Evolutionary conservation across 2,113 vertebrate genomes (phyloP), one percentile per base, ranked within the genome.

Genomic region (Leucosticte australis): DNA sequence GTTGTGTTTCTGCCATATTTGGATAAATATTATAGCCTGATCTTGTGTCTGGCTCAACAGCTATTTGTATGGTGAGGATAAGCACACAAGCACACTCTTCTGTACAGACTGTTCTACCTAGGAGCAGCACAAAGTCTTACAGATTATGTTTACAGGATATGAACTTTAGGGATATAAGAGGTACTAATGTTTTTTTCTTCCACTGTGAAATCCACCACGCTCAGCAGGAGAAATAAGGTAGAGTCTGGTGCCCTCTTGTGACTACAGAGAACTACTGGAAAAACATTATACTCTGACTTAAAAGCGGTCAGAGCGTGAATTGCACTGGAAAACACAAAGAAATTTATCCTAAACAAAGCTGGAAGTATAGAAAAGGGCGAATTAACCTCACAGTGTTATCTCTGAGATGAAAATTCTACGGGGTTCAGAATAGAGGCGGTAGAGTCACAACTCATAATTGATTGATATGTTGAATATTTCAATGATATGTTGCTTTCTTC

Each of bases 171-270:
- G 49, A 46, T 28, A 7, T 7, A 28, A 67, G 28, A 55, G 9
- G 21, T 6, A 30, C 2, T 62, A 4, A 7, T 23, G 9, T 44
- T 41, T 79, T 68, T 81, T 68, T 4, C 21, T 62, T 55, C 46
- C 33, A 17, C 27, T 30, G 23, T 13, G 24, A 77, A 80, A 63
- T 57, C 56, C 83, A 57, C 12, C 42, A 9, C 13, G 22, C 46
- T 46, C 50, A 14, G 69, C 35, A 26, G 9, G 49, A 79, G 68
- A 86, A 81, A 95, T 97, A 92, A 41, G 15, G 31, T 64, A 84
- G 95, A 77, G 53, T 96, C 65, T 95, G 79, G 69, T 95, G 95
- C 96, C 96, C 96, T 95, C 97, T 95, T 81, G 94, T 92, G 97
- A 83, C 86, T 67, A 5, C 18, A 3, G 24, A 28, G 8, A 70